These are phyloP conservation scores for Toxotes jaculatrix DNA, from an alignment of 2,113 vertebrate genomes.

Conservation along the genomic window DNA sequence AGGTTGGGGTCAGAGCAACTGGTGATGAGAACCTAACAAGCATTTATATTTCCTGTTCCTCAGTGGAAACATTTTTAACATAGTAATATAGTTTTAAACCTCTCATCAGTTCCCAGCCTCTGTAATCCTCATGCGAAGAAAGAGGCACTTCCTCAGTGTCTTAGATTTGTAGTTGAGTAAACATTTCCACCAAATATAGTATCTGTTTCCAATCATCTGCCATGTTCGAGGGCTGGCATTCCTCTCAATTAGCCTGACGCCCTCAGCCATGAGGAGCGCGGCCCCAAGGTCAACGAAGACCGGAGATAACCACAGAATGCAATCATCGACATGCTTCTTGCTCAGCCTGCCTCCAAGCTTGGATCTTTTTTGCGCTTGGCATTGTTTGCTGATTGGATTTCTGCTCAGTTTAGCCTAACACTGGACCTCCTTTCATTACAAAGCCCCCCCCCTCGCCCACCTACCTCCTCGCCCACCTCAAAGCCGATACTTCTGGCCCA, in stretches of 20 bases:
- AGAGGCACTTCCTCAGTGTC: slow-evolving; percentile 19
- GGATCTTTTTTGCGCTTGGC: slow-evolving; percentile 47
- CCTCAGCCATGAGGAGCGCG: slow-evolving; percentile 59
- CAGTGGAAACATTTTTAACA: background rate
- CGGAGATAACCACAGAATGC: slow-evolving; percentile 75
- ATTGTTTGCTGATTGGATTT: slow-evolving; percentile 82
- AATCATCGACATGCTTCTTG: slow-evolving; percentile 61
- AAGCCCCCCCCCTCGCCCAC: slow-evolving; percentile 29
- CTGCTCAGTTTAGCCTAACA: slow-evolving; percentile 77
- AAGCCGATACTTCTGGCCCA: slow-evolving; percentile 49
- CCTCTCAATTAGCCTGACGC: slow-evolving; percentile 75
- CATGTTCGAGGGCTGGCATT: slow-evolving; percentile 46
- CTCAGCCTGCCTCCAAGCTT: slow-evolving; percentile 57
- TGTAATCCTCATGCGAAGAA: background rate
- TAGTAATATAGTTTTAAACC: background rate
- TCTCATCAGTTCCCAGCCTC: slow-evolving; percentile 3
- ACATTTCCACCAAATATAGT: slow-evolving; percentile 51
- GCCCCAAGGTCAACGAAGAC: slow-evolving; percentile 74
- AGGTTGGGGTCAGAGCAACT: slow-evolving; percentile 52
- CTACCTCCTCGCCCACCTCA: slow-evolving; percentile 41
- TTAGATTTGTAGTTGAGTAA: slow-evolving; percentile 38
- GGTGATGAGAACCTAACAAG: slow-evolving; percentile 24
- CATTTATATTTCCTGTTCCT: slow-evolving; percentile 27
- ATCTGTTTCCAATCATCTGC: slow-evolving; percentile 52
- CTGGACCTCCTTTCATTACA: slow-evolving; percentile 72